These are phyloP conservation scores for Tichodroma muraria DNA, from an alignment of 2,113 vertebrate species.

Conservation along the genomic window DNA sequence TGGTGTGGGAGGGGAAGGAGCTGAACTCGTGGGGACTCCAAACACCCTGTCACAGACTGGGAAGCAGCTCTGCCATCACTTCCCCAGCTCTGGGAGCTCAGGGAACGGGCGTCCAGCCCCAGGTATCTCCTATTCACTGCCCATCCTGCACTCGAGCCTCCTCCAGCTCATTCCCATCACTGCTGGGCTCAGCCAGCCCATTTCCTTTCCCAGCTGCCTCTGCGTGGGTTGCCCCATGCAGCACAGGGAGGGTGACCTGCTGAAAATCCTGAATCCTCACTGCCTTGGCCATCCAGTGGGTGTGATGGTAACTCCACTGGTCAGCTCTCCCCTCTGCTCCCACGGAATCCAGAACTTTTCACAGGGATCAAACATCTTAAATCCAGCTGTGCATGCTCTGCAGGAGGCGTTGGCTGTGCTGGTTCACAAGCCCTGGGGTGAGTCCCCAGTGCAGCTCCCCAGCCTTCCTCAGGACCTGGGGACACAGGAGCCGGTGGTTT, in stretches of 20 bases:
- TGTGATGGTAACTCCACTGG: accelerated
- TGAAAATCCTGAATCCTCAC: neutral
- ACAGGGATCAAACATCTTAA: neutral
- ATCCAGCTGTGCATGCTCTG: neutral
- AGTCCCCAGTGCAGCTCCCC: neutral
- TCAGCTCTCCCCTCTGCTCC: neutral
- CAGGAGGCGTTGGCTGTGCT: accelerated
- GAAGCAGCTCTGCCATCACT: neutral
- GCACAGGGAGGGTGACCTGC: neutral
- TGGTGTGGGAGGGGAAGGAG: neutral
- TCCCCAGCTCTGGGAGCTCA: accelerated
- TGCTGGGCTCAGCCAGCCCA: neutral
- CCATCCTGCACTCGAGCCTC: neutral
- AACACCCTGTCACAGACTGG: neutral
- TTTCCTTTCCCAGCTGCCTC: neutral
- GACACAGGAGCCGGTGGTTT: neutral
- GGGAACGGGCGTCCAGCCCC: neutral
- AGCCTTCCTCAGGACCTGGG: neutral
- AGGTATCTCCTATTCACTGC: neutral
- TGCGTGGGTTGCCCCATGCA: accelerated
- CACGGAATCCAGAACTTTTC: neutral
- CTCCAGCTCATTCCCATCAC: neutral
- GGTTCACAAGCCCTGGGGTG: neutral
- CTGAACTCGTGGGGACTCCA: neutral
- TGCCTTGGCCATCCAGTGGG: accelerated